These are phyloP conservation scores for Limnothrissa miodon DNA, from an alignment of 2,113 vertebrate genomes.

Conservation along the genomic window DNA sequence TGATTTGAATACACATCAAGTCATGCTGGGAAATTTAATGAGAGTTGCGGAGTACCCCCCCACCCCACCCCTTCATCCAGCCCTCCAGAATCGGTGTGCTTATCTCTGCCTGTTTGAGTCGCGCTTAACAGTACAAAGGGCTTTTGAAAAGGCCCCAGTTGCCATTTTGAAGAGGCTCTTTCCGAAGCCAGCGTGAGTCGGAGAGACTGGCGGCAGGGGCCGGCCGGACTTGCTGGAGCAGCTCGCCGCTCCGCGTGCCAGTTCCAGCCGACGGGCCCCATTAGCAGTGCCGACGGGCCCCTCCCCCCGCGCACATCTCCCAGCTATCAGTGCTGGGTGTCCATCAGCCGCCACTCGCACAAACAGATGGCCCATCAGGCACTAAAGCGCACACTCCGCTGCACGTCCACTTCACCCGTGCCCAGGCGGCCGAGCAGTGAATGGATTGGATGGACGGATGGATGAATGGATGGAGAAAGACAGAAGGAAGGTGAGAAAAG, in stretches of 20 bases:
- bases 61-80: conserved; percentile 14
- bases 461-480: not conserved
- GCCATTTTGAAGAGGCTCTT: conserved; percentile 58
- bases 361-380: conserved; percentile 48
- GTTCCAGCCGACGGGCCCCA: conserved; percentile 25
- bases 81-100: conserved; percentile 47
- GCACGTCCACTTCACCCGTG: conserved; percentile 38
- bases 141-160: conserved; percentile 42
- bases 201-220: conserved; percentile 49
- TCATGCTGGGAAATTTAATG: conserved; percentile 53
- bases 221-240: conserved; percentile 36
- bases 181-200: conserved; percentile 57
- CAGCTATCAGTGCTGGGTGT: conserved; percentile 46
- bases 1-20: conserved; percentile 35
- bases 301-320: conserved; percentile 37
- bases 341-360: conserved; percentile 45
- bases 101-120: conserved; percentile 36
- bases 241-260: conserved; percentile 45
- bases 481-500: not conserved
- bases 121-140: conserved; percentile 46
- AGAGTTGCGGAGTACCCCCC: conserved; percentile 23
- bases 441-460: not conserved
- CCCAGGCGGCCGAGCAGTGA: conserved; percentile 37
- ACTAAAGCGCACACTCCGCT: conserved; percentile 38
- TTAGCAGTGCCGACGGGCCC: not conserved